Base-by-base conservation (phyloP, 1,140 invertebrate genomes). In the Heliconius hermathena region DNA sequence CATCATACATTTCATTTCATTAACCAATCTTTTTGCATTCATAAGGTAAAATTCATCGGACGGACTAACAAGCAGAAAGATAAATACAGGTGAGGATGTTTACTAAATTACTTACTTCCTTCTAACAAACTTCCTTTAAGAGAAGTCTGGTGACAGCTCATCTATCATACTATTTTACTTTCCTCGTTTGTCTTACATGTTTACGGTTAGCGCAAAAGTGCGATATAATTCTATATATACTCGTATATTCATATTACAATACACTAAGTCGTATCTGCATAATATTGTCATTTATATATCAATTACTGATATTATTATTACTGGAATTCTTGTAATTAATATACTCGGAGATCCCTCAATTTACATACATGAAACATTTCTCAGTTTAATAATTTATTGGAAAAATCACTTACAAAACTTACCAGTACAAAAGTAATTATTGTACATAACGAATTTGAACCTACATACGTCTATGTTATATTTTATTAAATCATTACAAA, bases 161-260 rank as follows among this genome's bases (percentile, higher is more conserved):
- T 66, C 60, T 66, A 66, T 66, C 26, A 66, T 26, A 26, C 60
- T 66, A 29, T 66, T 29, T 29, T 66, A 66, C 60, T 66, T 66
- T 66, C 3, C 9, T 26, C 26, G 60, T 20, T 60, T 60, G 60
- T 66, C 22, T 46, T 46, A 66, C 22, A 11, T 66, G 9, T 66
- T 26, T 9, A 29, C n/a, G 26, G 13, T 13, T 26, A 66, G 1
- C 1, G 60, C 2, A 13, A 4, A 26, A 66, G 29, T 6, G 22
- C n/a, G 60, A 26, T 66, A 9, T 66, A 26, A 16, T 8, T 66
- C 26, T 26, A 26, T 26, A 1, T 26, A 66, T 3, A 13, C n/a
- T n/a, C n/a, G n/a, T 66, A 26, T 26, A 26, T 26, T 3, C 2
- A 66, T 57, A 41, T 13, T 41, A 2, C 0, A 41, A 41, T 41